Evolutionary conservation across 2,888 invertebrate genomes (phyloP).

Genomic region (Rhorus exstirpatorius): DNA sequence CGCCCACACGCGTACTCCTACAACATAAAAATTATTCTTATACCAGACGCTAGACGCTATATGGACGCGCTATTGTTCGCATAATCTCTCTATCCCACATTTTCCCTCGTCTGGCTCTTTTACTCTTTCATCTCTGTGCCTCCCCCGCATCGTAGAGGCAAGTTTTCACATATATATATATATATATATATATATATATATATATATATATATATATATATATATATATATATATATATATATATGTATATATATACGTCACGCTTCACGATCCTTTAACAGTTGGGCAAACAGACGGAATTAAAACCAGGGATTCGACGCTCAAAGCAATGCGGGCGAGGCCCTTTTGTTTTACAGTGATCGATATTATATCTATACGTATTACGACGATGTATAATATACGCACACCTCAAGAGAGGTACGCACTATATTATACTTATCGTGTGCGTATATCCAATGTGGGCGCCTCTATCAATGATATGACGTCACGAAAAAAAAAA

Average conservation of each 20-base stretch:
- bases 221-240: too few species aligned
- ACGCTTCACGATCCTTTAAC: too few species aligned
- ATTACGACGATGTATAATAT: too few species aligned
- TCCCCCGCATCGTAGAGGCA: conserved; percentile 46
- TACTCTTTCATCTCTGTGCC: conserved; percentile 53
- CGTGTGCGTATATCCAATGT: conserved; percentile 73
- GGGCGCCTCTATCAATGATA: conserved; percentile 82
- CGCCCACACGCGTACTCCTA: conserved; percentile 50
- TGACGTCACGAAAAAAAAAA: conserved; percentile 72
- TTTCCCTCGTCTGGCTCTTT: conserved; percentile 43
- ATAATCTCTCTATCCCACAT: conserved; percentile 52
- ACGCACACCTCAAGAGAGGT: background rate
- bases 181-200: too few species aligned
- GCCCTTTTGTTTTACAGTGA: background rate
- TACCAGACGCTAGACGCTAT: conserved; percentile 41
- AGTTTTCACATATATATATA: too few species aligned
- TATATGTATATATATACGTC: too few species aligned
- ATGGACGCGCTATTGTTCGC: conserved; percentile 64
- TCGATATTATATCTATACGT: background rate
- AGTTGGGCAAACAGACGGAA: background rate
- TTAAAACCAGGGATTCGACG: background rate
- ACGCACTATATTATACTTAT: conserved; percentile 30
- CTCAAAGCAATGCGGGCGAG: background rate
- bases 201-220: too few species aligned
- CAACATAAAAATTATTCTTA: conserved; percentile 52